These are phyloP conservation scores for Scortum barcoo DNA, from an alignment of 2,113 vertebrate species.

Conservation along the genomic window DNA sequence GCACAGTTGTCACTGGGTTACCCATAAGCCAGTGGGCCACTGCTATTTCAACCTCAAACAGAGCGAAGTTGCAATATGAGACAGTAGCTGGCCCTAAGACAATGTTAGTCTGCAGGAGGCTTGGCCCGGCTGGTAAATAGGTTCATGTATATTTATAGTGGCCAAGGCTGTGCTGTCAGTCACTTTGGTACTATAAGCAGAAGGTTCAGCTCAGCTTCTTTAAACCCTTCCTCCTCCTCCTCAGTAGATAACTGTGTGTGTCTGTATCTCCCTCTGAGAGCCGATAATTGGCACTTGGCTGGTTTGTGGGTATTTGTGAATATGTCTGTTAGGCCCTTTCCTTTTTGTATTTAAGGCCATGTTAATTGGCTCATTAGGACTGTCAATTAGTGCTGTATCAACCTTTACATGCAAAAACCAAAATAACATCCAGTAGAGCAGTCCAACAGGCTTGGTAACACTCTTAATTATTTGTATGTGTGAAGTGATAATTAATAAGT, in stretches of 20 bases:
- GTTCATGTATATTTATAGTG: conserved; percentile 74
- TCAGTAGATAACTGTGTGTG: conserved; percentile 34
- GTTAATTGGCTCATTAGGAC: conserved; percentile 20
- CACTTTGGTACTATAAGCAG: conserved; percentile 51
- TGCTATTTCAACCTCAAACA: conserved; percentile 17
- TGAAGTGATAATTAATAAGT: not conserved
- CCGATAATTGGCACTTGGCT: conserved; percentile 17
- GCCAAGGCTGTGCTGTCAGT: conserved; percentile 64
- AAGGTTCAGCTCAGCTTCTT: conserved; percentile 39
- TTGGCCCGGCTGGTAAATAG: conserved; percentile 65
- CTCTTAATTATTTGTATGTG: not conserved
- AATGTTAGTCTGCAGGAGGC: conserved; percentile 57
- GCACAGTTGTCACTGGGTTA: conserved; percentile 24
- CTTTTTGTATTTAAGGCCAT: conserved; percentile 7
- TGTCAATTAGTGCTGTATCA: conserved; percentile 5
- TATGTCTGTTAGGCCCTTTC: conserved; percentile 2
- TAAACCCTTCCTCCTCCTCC: conserved; percentile 25
- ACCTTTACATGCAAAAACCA: not conserved
- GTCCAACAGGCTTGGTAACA: not conserved
- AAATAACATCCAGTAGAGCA: not conserved
- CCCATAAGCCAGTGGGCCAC: conserved; percentile 28
- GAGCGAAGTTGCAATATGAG: conserved; percentile 62
- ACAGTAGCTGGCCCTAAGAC: conserved; percentile 46
- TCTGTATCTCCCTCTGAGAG: conserved; percentile 34
- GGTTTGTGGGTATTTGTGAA: conserved; percentile 39